These are phyloP conservation scores for Pocillopora verrucosa DNA, from an alignment of 64 coral and sea anemone genomes.

Conservation along the genomic window DNA sequence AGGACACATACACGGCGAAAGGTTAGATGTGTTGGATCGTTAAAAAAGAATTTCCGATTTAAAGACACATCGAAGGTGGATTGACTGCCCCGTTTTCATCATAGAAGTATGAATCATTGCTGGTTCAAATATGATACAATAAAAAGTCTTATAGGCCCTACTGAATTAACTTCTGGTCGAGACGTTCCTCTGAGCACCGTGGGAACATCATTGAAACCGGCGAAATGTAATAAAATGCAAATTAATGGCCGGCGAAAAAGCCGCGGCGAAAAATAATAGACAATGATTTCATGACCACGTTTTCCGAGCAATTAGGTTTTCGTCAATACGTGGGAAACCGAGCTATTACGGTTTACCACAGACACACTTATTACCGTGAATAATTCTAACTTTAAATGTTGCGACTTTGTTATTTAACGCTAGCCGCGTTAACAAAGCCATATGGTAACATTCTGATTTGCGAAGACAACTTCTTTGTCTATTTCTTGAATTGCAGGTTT, in stretches of 20 bases:
- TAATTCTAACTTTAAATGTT: neutral
- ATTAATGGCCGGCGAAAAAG: neutral
- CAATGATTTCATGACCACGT: neutral
- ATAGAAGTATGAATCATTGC: neutral
- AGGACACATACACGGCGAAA: too few species aligned
- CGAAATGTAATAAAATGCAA: neutral
- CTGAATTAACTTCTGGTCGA: neutral
- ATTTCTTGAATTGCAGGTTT: too few species aligned
- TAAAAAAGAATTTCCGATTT: too few species aligned
- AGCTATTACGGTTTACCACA: neutral
- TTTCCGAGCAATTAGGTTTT: neutral
- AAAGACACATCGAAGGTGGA: too few species aligned
- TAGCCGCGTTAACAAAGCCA: neutral
- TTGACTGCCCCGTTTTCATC: neutral
- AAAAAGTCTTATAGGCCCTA: neutral
- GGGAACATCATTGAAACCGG: neutral
- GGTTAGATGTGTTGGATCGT: too few species aligned
- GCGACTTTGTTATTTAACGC: neutral
- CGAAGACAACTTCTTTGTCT: too few species aligned
- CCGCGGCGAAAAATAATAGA: neutral
- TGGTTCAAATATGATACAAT: neutral
- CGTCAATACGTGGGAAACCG: constrained; percentile 14
- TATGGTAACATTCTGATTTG: neutral
- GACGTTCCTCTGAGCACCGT: neutral
- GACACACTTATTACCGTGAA: neutral